Evolutionary conservation across 2,888 invertebrate species (phyloP).

Genomic region (Calliphora vomitoria): DNA sequence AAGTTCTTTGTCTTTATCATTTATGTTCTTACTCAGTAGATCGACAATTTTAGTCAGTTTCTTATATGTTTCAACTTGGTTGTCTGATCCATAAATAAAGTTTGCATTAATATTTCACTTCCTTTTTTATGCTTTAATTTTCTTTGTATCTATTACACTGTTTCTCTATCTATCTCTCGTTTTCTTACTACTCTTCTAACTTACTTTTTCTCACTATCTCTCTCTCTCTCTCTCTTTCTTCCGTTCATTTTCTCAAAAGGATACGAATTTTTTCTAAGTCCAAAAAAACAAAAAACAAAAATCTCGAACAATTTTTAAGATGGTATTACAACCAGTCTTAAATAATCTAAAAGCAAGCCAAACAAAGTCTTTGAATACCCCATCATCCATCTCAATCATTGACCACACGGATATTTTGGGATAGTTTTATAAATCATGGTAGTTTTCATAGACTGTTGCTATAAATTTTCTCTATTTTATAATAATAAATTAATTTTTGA

Average conservation of each 20-base stretch:
- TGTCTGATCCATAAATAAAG: not conserved
- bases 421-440: conserved; percentile 62
- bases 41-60: conserved; percentile 5
- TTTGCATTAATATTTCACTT: conserved; percentile 8
- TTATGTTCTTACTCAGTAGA: conserved; percentile 2
- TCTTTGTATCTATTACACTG: not conserved
- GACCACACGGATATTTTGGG: conserved; percentile 53
- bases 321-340: conserved; percentile 48
- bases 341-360: conserved; percentile 31
- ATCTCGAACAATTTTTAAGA: conserved; percentile 43
- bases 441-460: conserved; percentile 47
- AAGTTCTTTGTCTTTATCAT: conserved; percentile 18
- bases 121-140: conserved; percentile 27
- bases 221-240: conserved; percentile 48
- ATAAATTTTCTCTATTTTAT: not conserved
- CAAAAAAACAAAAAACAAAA: conserved; percentile 20
- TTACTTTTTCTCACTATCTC: conserved; percentile 42
- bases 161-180: conserved; percentile 30
- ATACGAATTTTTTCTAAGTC: conserved; percentile 49
- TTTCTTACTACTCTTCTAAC: conserved; percentile 47
- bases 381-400: conserved; percentile 56
- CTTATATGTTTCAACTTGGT: conserved; percentile 13
- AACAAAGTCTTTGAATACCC: conserved; percentile 47
- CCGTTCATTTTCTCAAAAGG: conserved; percentile 49
- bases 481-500: not conserved